phyloP scores from a whole-genome alignment of 2,888 invertebrate genomes.

The Cotesia congregata region DNA sequence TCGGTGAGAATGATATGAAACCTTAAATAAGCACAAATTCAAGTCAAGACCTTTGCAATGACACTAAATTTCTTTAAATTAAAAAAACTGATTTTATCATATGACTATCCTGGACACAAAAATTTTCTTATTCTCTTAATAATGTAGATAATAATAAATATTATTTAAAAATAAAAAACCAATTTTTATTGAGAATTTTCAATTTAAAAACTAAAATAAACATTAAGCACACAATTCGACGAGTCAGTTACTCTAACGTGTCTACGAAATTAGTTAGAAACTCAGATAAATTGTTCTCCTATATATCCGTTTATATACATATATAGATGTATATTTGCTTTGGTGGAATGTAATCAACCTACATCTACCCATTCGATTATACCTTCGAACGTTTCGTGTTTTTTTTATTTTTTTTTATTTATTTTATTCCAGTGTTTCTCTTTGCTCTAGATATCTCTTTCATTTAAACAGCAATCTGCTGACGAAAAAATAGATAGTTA shows the following conservation, averaged over 20 bases:
- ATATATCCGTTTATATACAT: neutral
- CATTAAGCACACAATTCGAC: neutral
- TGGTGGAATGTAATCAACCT: constrained; percentile 21
- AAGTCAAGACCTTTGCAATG: no score
- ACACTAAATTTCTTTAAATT: no score
- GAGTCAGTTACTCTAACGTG: constrained; percentile 30
- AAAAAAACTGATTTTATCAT: no score
- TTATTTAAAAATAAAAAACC: neutral
- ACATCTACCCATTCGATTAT: constrained; percentile 29
- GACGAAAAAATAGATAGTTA: neutral
- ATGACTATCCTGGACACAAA: neutral
- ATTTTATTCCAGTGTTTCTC: neutral
- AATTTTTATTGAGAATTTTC: neutral
- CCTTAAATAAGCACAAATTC: no score
- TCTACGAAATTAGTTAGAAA: constrained; percentile 32
- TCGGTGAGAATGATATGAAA: no score
- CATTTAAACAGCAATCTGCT: neutral
- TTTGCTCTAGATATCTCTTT: neutral
- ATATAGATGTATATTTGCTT: neutral
- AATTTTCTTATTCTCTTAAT: neutral
- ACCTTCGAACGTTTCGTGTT: constrained; percentile 20
- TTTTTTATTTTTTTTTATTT: constrained; percentile 18
- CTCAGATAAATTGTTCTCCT: constrained; percentile 35
- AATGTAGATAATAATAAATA: neutral
- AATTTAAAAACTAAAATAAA: neutral